phyloP scores from a whole-genome alignment of 2,113 vertebrate genomes.

The Numenius arquata region DNA sequence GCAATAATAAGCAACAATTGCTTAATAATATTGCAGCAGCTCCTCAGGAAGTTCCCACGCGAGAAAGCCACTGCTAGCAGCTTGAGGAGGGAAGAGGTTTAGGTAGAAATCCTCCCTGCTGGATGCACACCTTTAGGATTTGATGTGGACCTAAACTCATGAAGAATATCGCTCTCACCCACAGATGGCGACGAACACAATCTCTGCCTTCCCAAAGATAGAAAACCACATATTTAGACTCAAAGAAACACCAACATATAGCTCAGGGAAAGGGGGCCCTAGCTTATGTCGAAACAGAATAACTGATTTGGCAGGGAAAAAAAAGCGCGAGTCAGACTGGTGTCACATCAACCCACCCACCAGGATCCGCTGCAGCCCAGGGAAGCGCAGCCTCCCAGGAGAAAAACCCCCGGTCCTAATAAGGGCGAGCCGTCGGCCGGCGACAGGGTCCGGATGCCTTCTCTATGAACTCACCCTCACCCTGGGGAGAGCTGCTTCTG shows the following conservation, averaged over 20 bases:
- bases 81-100: not conserved
- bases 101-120: not conserved
- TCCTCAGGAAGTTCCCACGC: not conserved
- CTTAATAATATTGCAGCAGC: not conserved
- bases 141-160: not conserved
- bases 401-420: conserved; percentile 39
- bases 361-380: not conserved
- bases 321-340: not conserved
- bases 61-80: not conserved
- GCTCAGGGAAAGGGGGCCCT: not conserved
- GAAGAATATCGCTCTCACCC: not conserved
- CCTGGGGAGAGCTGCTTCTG: not conserved
- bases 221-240: not conserved
- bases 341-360: not conserved
- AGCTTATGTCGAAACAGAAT: not conserved
- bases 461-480: not conserved
- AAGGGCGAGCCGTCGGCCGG: conserved; percentile 47
- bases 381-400: not conserved
- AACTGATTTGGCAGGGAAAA: not conserved
- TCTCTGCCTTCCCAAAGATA: not conserved
- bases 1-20: not conserved
- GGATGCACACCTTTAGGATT: not conserved
- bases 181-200: conserved; percentile 15
- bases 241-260: not conserved
- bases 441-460: conserved; percentile 46